Percentiles rank a stretch among this genome's conserved stretches.
These are phyloP conservation scores for Apotomis turbidana DNA, from an alignment of 2,888 invertebrate genomes.

Conservation along the genomic window DNA sequence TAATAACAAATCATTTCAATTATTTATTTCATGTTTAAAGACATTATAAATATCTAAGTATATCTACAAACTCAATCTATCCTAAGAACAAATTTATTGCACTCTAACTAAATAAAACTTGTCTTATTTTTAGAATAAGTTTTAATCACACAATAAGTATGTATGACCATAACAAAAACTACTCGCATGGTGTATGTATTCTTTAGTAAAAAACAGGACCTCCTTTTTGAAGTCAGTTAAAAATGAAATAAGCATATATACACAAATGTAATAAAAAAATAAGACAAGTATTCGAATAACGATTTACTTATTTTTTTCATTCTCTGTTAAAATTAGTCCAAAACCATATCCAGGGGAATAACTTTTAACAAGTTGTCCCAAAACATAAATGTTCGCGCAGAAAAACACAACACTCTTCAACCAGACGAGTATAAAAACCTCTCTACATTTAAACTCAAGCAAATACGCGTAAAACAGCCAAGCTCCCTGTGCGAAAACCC, in stretches of 20 bases:
- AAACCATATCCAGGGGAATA: slow-evolving; percentile 69
- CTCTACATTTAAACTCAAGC: slow-evolving; percentile 93
- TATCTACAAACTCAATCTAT: slow-evolving; percentile 38
- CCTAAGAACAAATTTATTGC: slow-evolving; percentile 7
- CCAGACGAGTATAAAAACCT: slow-evolving; percentile 94
- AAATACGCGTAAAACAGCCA: slow-evolving; percentile 97
- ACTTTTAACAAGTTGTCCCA: slow-evolving; percentile 81
- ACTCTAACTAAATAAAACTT: slow-evolving; percentile 42
- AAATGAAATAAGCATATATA: too few species aligned
- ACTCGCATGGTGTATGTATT: too few species aligned
- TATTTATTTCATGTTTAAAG: slow-evolving; percentile 33
- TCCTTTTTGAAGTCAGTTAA: too few species aligned
- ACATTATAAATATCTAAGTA: slow-evolving; percentile 16
- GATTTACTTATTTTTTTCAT: slow-evolving; percentile 18
- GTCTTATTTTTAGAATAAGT: neutral
- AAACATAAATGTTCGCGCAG: slow-evolving; percentile 89
- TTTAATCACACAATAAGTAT: neutral
- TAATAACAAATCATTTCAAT: slow-evolving; percentile 45
- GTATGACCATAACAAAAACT: too few species aligned
- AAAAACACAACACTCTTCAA: slow-evolving; percentile 93
- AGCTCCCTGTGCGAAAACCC: slow-evolving; percentile 89
- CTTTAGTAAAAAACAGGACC: too few species aligned
- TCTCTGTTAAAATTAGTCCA: slow-evolving; percentile 49
- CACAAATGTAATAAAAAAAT: neutral
- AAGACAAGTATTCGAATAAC: slow-evolving; percentile 17